phyloP scores from a whole-genome alignment of 2,113 vertebrate genomes.

The Cinclus mexicanus region DNA sequence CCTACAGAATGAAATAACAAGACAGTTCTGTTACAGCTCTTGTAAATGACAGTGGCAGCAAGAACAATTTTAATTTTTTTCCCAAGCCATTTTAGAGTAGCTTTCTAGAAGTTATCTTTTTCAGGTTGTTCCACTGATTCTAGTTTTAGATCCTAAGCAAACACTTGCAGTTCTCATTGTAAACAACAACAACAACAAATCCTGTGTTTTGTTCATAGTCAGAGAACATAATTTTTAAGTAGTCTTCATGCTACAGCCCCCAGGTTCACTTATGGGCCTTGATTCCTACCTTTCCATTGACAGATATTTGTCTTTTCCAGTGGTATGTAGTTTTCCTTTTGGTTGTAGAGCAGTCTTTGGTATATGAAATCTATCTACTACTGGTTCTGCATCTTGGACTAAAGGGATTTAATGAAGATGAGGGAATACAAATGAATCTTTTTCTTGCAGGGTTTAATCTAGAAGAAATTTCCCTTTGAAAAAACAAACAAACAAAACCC shows the following conservation, averaged over 20 bases:
- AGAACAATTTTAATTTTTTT: not conserved
- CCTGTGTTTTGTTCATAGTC: not conserved
- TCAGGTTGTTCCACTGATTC: not conserved
- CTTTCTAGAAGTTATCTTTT: not conserved
- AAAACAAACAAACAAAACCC: not conserved
- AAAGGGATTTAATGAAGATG: not conserved
- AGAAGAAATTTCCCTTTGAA: not conserved
- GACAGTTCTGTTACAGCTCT: not conserved
- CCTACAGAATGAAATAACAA: not conserved
- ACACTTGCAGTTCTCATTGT: not conserved
- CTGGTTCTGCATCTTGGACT: not conserved
- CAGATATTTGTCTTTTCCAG: not conserved
- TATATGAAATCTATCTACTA: not conserved
- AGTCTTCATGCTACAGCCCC: not conserved
- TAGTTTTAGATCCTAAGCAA: not conserved
- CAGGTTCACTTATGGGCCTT: not conserved
- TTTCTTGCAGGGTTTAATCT: not conserved
- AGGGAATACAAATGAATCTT: not conserved
- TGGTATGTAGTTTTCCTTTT: not conserved
- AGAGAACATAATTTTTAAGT: not conserved
- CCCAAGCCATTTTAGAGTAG: not conserved
- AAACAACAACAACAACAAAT: not conserved
- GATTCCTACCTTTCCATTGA: not conserved
- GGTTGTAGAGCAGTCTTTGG: not conserved
- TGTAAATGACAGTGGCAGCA: not conserved